Percentiles rank a stretch among this genome's conserved stretches.
These are phyloP conservation scores for Melitaea cinxia DNA, from an alignment of 1,140 invertebrate species.

Conservation along the genomic window DNA sequence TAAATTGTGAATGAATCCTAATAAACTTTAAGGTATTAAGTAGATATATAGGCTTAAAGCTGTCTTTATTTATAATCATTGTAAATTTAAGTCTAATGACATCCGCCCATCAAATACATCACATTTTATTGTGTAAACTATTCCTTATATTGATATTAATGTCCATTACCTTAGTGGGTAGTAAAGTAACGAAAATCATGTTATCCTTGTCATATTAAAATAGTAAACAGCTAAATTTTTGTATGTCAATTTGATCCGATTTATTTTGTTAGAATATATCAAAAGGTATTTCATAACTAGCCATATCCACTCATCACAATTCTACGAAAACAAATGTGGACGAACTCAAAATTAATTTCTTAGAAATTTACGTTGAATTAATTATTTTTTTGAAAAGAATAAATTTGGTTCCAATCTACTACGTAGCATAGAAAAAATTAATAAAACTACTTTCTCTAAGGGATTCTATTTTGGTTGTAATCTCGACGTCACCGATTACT, in stretches of 20 bases:
- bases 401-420: too few relatives aligned
- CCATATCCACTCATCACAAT: too few relatives aligned
- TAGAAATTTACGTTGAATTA: too few relatives aligned
- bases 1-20: slow-evolving; percentile 67
- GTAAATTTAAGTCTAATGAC: slow-evolving; percentile 25
- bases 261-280: background rate
- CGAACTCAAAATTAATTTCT: too few relatives aligned
- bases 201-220: background rate
- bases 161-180: background rate
- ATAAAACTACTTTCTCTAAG: too few relatives aligned
- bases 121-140: background rate
- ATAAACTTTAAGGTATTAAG: slow-evolving; percentile 56
- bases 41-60: slow-evolving; percentile 39
- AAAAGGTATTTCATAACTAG: too few relatives aligned
- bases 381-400: too few relatives aligned
- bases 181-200: background rate
- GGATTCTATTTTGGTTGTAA: too few relatives aligned
- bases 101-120: slow-evolving; percentile 35
- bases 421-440: too few relatives aligned
- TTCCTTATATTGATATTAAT: background rate
- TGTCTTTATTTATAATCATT: slow-evolving; percentile 36
- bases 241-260: background rate
- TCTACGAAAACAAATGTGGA: too few relatives aligned
- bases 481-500: too few relatives aligned
- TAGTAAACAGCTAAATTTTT: background rate